These are phyloP conservation scores for Kryptolebias ocellatus DNA, from an alignment of 2,797 vertebrate species.

Conservation along the genomic window DNA sequence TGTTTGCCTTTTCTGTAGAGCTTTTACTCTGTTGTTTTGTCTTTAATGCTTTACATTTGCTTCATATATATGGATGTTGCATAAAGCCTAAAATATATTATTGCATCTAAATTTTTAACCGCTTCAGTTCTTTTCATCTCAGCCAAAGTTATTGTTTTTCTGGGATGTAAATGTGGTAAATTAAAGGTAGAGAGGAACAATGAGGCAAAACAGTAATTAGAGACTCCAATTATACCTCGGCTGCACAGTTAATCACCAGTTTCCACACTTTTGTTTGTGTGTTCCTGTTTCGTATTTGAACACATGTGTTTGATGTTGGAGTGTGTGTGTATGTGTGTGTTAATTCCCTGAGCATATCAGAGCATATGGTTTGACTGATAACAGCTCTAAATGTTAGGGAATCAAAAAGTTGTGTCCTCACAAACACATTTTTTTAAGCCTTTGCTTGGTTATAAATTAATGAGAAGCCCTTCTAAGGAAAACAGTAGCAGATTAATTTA, in stretches of 20 bases:
- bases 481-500: slow-evolving; percentile 56
- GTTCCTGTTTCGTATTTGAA: slow-evolving; percentile 59
- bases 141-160: slow-evolving; percentile 69
- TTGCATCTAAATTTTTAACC: slow-evolving; percentile 40
- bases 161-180: slow-evolving; percentile 68
- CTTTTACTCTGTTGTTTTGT: slow-evolving; percentile 46
- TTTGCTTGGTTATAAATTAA: slow-evolving; percentile 72
- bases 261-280: slow-evolving; percentile 62
- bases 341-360: slow-evolving; percentile 19
- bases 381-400: slow-evolving; percentile 40
- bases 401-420: slow-evolving; percentile 39
- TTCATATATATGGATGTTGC: slow-evolving; percentile 46
- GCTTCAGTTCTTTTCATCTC: slow-evolving; percentile 45
- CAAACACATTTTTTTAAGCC: slow-evolving; percentile 14
- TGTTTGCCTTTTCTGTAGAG: slow-evolving; percentile 40
- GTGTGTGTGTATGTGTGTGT: slow-evolving; percentile 23
- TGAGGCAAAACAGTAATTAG: slow-evolving; percentile 72
- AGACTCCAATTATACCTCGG: slow-evolving; percentile 70
- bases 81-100: slow-evolving; percentile 43
- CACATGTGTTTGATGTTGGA: slow-evolving; percentile 27
- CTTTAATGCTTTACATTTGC: slow-evolving; percentile 36
- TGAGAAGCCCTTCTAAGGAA: slow-evolving; percentile 66
- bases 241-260: slow-evolving; percentile 72
- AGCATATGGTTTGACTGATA: slow-evolving; percentile 55
- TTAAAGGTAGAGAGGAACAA: slow-evolving; percentile 70